Evolutionary conservation across 2,797 vertebrate species (phyloP), one percentile per base, ranked within the genome.

Genomic region (Tragopan temminckii): DNA sequence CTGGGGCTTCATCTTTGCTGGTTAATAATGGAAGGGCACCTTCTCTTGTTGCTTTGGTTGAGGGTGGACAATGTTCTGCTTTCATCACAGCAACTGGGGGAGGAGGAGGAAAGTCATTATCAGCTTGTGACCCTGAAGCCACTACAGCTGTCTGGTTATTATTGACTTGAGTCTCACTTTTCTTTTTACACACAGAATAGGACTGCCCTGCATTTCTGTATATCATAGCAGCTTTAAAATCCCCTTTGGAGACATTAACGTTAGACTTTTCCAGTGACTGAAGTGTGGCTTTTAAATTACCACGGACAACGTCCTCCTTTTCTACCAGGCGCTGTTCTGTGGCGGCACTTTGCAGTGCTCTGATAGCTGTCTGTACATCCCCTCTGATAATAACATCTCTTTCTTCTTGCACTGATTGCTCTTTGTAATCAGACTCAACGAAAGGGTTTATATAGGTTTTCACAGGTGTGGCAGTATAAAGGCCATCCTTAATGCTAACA

Each of bases 151-250:
- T 96, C 96, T 98, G 97, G 96, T 98, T 97, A 97, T 97, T 98
- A 98, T 97, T 2, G 96, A 96, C 95, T 96, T 90, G 88, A 82
- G 72, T 33, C 62, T 97, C 94, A 43, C 85, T 94, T 89, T 95
- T 96, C 95, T 97, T 98, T 98, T 97, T 98, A 97, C 97, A 97
- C 76, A 94, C 96, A 97, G 98, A 97, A 98, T 97, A 98, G 95
- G 97, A 93, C 94, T 97, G 98, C 87, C 98, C 98, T 98, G 98
- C 98, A 96, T 99, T 98, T 88, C 97, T 98, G 98, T 99, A 99
- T 97, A 98, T 98, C 98, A 99, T 98, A 93, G 98, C 98, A 20
- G 98, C 98, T 97, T 98, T 99, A 98, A 98, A 99, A 94, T 98
- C 98, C 94, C 98, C 98, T 97, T 97, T 98, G 95, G 98, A 97